Evolutionary conservation across 1,140 invertebrate species (phyloP).

Genomic region (Sipha flava): DNA sequence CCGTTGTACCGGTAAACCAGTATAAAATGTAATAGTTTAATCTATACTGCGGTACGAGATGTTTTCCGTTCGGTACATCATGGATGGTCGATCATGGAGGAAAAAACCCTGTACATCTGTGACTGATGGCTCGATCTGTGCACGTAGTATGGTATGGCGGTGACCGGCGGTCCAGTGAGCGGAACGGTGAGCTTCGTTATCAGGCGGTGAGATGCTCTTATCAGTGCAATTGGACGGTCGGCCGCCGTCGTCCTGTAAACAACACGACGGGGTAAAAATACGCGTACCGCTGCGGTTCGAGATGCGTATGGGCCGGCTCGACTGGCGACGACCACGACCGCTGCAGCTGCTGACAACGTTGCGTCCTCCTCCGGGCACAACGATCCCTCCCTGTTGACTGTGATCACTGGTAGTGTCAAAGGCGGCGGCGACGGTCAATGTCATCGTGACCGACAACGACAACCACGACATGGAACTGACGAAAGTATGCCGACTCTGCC

Average conservation of each 20-base stretch:
- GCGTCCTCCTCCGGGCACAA: neutral
- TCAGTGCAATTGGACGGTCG: neutral
- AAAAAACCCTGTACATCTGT: no score
- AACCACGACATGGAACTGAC: neutral
- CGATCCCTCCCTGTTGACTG: neutral
- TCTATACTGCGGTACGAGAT: no score
- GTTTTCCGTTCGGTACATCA: no score
- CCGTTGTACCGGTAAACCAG: no score
- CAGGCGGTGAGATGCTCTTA: neutral
- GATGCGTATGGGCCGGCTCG: neutral
- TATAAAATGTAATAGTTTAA: no score
- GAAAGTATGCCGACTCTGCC: slow-evolving; percentile 15
- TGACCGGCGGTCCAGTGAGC: no score
- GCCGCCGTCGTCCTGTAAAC: neutral
- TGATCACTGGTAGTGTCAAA: no score
- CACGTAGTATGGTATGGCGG: no score
- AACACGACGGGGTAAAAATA: neutral
- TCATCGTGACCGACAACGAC: neutral
- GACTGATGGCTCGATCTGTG: no score
- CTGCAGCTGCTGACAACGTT: neutral
- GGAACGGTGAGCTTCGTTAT: neutral
- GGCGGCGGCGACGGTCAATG: neutral
- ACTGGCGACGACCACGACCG: neutral
- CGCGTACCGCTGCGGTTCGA: neutral
- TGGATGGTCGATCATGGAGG: no score